A percentile compares a stretch with the other conserved stretches of the same genome.
These are phyloP conservation scores for Ptychoptera contaminata DNA, from an alignment of 2,888 invertebrate genomes.

Conservation along the genomic window DNA sequence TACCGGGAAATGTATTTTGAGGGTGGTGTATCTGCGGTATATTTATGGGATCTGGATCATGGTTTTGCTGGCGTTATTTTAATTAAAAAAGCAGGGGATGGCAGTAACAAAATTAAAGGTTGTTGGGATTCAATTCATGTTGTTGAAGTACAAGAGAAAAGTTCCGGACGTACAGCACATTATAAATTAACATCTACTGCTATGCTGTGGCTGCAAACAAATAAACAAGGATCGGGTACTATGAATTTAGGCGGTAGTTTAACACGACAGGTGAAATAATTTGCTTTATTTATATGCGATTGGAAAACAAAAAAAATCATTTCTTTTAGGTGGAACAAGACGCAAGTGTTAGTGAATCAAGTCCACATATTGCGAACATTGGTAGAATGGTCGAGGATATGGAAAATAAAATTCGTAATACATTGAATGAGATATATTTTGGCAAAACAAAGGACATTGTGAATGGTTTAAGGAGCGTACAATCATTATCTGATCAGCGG, in stretches of 20 bases:
- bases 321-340: conserved; percentile 71
- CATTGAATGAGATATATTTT: conserved; percentile 97
- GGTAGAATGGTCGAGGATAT: conserved; percentile 98
- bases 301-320: conserved; percentile 1
- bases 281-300: conserved; percentile 1
- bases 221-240: conserved; percentile 89
- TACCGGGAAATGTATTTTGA: conserved; percentile 99
- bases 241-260: conserved; percentile 98
- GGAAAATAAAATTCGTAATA: conserved; percentile 98
- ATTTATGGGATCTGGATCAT: conserved; percentile 97
- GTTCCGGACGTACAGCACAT: conserved; percentile 83
- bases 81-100: conserved; percentile 97
- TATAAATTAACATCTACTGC: conserved; percentile 98
- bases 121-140: conserved; percentile 99
- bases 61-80: conserved; percentile 97
- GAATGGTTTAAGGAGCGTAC: conserved; percentile 72
- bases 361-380: conserved; percentile 96
- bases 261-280: conserved; percentile 67
- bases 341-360: conserved; percentile 75
- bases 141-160: conserved; percentile 95
- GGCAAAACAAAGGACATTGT: conserved; percentile 98
- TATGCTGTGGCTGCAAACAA: conserved; percentile 98
- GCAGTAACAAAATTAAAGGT: conserved; percentile 95
- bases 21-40: conserved; percentile 97
- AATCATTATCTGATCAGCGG: conserved; percentile 68